Evolutionary conservation across 2,113 vertebrate genomes (phyloP), one percentile per base, ranked within the genome.

Genomic region (Ranitomeya variabilis): DNA sequence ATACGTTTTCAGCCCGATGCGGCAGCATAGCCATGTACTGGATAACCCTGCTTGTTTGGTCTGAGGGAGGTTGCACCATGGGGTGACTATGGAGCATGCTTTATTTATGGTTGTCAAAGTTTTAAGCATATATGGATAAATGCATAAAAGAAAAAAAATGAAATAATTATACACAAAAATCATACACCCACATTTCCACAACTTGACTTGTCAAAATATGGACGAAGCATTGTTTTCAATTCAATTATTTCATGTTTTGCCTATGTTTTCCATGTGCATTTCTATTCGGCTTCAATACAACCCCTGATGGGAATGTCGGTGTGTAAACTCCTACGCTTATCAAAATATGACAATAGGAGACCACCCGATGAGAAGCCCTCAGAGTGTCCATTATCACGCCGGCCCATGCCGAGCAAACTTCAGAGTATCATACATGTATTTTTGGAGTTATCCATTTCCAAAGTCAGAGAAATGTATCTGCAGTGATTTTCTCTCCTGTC

Each of bases 131-230:
- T 57, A 26, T 80, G 12, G 13, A 45, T 45, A 45, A 45, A 55
- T 57, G 52, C 52, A 55, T 57, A 80, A 80, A 26, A 31, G 78
- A 60, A 45, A 80, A 80, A 80, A 80, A 60, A 60, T 59, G 1
- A 31, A 18, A 23, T 26, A 31, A 80, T 80, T 80, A 59, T 26
- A 60, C 55, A 59, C 11, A 1, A 26, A 80, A 60, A 80, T 80
- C 60, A 80, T 80, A 80, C 78, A 59, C 78, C 78, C 23, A 80
- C 78, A 80, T 59, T 80, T 80, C 60, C 78, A 80, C 78, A 57
- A 80, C 78, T 80, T 31, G 55, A 26, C 54, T 26, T 80, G 78
- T 80, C 78, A 80, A 80, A 80, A 60, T 80, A 80, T 60, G 78
- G 55, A 59, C 26, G 55, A 59, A 31, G 55, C 14, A 80, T 80